Evolutionary conservation across 2,888 invertebrate species (phyloP).

Genomic region (Lutraria lutraria): DNA sequence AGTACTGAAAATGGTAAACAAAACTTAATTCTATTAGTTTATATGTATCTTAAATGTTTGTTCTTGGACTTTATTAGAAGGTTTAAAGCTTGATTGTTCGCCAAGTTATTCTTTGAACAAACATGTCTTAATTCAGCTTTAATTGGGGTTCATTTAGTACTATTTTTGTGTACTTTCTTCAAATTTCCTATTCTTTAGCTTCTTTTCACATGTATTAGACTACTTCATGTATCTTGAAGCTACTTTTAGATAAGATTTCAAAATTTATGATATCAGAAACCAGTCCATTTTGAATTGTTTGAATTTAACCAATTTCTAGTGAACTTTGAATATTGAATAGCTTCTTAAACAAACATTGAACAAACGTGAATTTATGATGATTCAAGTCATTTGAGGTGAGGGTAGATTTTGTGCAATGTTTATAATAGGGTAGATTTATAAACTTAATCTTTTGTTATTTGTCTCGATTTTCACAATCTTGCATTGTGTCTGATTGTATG

Average conservation of each 20-base stretch:
- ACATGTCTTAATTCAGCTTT: neutral
- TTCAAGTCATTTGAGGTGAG: neutral
- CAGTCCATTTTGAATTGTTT: neutral
- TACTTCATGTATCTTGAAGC: neutral
- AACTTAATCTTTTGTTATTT: neutral
- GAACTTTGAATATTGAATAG: neutral
- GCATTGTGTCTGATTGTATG: neutral
- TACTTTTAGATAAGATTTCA: neutral
- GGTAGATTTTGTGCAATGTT: slow-evolving; percentile 5
- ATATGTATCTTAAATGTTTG: too few species aligned
- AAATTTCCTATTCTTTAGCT: neutral
- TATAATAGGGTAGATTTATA: neutral
- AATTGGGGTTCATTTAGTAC: neutral
- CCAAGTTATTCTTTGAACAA: neutral
- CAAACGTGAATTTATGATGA: neutral
- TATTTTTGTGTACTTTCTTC: neutral
- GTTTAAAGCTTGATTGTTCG: too few species aligned
- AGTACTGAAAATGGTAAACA: too few species aligned
- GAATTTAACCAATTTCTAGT: slow-evolving; percentile 10
- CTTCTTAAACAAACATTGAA: neutral
- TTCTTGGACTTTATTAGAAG: too few species aligned
- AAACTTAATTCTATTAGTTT: too few species aligned
- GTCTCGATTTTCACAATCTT: neutral
- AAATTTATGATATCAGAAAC: neutral
- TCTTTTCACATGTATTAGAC: neutral